Evolutionary conservation across 2,888 invertebrate species (phyloP).

Genomic region (Chironomus riparius): DNA sequence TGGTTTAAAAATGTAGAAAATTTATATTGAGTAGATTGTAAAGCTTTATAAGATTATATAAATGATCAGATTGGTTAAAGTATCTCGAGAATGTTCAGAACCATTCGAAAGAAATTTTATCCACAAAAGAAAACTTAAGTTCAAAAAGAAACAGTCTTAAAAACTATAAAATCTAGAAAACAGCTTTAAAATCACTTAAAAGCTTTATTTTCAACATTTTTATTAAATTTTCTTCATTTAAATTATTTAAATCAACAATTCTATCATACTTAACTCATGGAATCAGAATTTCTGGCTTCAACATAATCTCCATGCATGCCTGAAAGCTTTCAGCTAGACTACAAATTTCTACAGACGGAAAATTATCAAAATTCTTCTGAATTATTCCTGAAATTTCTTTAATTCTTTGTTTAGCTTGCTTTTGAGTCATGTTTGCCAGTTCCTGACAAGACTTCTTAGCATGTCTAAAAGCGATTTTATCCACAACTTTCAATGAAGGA

Average conservation of each 20-base stretch:
- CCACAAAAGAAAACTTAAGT: too few species aligned
- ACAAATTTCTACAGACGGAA: not conserved
- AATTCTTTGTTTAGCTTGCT: not conserved
- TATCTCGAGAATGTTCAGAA: too few species aligned
- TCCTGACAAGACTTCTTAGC: conserved; percentile 7
- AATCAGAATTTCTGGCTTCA: not conserved
- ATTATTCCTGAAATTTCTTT: not conserved
- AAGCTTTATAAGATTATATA: too few species aligned
- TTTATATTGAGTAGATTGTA: too few species aligned
- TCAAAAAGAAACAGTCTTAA: too few species aligned
- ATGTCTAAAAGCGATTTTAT: not conserved
- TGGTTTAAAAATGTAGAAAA: too few species aligned
- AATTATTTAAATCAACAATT: too few species aligned
- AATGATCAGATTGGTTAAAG: too few species aligned
- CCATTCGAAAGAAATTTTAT: too few species aligned
- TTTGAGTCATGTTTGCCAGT: not conserved
- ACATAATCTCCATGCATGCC: not conserved
- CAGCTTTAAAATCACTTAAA: too few species aligned
- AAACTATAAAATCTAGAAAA: too few species aligned
- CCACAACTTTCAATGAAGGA: not conserved
- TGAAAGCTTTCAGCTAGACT: conserved; percentile 2
- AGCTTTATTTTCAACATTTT: not conserved
- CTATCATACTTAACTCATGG: not conserved
- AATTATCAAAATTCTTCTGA: not conserved
- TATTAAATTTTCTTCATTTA: too few species aligned